phyloP scores from a whole-genome alignment of 2,888 invertebrate species.

The Alloscopus bannaensis region DNA sequence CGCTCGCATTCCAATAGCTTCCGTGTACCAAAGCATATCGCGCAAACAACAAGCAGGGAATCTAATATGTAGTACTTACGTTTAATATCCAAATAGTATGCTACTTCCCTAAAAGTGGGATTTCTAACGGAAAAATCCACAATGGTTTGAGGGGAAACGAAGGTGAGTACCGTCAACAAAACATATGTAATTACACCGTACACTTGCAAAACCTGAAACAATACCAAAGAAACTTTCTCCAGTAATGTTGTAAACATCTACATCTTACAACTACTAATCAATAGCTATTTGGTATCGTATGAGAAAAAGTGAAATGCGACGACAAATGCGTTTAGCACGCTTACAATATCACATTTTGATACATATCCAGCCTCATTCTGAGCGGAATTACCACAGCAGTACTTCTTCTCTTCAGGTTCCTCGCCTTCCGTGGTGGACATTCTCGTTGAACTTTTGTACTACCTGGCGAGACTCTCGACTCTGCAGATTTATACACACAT shows the following conservation, averaged over 20 bases:
- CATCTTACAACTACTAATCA: not conserved
- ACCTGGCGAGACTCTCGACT: too few relatives aligned
- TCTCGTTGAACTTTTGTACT: constrained; percentile 18
- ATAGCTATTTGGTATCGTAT: not conserved
- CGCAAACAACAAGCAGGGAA: not conserved
- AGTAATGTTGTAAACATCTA: too few relatives aligned
- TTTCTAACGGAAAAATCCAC: constrained; percentile 54
- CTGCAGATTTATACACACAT: too few relatives aligned
- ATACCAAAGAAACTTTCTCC: constrained; percentile 4
- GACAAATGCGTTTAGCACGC: too few relatives aligned
- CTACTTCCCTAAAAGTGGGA: constrained; percentile 62
- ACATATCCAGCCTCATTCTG: constrained; percentile 70
- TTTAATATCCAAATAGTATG: constrained; percentile 46
- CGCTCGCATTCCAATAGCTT: too few relatives aligned
- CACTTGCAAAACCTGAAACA: constrained; percentile 61
- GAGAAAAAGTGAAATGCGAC: not conserved
- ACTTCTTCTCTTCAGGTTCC: constrained; percentile 67
- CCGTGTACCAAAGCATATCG: too few relatives aligned
- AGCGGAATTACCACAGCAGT: constrained; percentile 68
- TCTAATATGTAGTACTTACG: constrained; percentile 40
- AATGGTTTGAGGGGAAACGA: constrained; percentile 57
- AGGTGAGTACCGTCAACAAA: constrained; percentile 64
- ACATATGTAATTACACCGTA: constrained; percentile 59
- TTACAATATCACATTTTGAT: constrained; percentile 70
- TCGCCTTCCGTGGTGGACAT: constrained; percentile 70